A percentile compares a stretch with the other conserved stretches of the same genome.
Evolutionary conservation across 2,888 invertebrate species (phyloP).

Genomic region (Troides oblongomaculatus): DNA sequence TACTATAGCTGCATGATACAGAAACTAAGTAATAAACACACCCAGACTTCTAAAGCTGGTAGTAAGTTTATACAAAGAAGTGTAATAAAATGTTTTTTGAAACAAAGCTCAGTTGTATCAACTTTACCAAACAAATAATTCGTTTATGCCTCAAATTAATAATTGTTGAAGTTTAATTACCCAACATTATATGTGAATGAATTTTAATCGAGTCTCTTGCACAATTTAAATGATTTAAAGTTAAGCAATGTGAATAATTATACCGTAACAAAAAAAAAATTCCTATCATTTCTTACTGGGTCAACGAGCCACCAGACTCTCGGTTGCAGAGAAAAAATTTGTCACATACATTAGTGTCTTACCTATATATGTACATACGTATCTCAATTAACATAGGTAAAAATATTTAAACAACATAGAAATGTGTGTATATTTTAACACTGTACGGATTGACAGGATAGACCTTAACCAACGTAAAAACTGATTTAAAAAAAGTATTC

Average conservation of each 20-base stretch:
- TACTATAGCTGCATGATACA: too few relatives aligned
- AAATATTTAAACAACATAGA: constrained; percentile 17
- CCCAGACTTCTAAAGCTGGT: too few relatives aligned
- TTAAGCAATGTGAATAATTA: constrained; percentile 39
- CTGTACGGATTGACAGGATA: background rate
- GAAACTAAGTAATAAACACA: too few relatives aligned
- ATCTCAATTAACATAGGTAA: constrained; percentile 10
- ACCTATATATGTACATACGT: constrained; percentile 9
- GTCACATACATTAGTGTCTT: constrained; percentile 39
- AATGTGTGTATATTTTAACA: constrained; percentile 6
- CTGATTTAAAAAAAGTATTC: background rate
- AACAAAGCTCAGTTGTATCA: background rate
- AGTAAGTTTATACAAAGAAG: too few relatives aligned
- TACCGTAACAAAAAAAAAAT: constrained; percentile 40
- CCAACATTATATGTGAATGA: background rate
- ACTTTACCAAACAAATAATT: background rate
- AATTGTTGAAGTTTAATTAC: background rate
- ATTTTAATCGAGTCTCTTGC: background rate
- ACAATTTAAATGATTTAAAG: constrained; percentile 11
- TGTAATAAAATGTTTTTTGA: background rate
- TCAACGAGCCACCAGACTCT: constrained; percentile 52
- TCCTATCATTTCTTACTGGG: constrained; percentile 55
- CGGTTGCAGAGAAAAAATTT: constrained; percentile 41
- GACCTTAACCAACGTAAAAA: constrained; percentile 1
- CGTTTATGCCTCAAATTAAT: background rate